Evolutionary conservation across 2,113 vertebrate genomes (phyloP), one percentile per base, ranked within the genome.

Genomic region (Monarcha castaneiventris): DNA sequence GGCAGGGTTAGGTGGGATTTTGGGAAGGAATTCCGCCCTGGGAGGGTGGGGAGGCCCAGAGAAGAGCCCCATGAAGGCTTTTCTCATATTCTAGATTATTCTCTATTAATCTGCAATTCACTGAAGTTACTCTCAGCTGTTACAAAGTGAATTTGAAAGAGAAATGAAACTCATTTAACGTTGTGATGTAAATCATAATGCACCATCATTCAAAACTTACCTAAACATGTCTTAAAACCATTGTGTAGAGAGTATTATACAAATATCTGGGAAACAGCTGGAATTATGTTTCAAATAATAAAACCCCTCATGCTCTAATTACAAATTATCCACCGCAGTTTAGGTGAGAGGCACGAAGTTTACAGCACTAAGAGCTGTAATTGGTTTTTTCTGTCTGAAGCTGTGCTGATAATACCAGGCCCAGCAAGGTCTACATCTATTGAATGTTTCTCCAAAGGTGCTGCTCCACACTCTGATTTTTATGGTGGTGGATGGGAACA

Each of bases 21-120:
- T 1, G 64, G 74, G n/a, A 11, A 26, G 56, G n/a, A 41, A 78
- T 71, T 39, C 39, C 1, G 2, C 32, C 44, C 72, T 10, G 54
- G 16, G 7, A 29, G 10, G 16, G 16, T 2, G 43, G 32, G 16
- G 27, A 84, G 39, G 25, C 41, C 7, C 75, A 39, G 27, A 6
- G 46, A 4, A 39, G 27, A 55, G 2, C 16, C 51, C 56, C 13
- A 0, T 1, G 44, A 22, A 35, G 44, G 23, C 17, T 61, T 48
- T 55, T 6, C 35, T 43, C 30, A 18, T 7, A 4, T 5, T n/a
- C 54, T 20, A 29, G 33, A 13, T 89, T 46, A 22, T 71, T 43
- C 37, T 30, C 1, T 6, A 3, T 20, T 68, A 22, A 59, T 76
- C 66, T n/a, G 35, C 52, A 54, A 9, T 12, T 35, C 68, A 10